Evolutionary conservation across 2,888 invertebrate species (phyloP), one percentile per base, ranked within the genome.

Genomic region (Aporophyla nigra): DNA sequence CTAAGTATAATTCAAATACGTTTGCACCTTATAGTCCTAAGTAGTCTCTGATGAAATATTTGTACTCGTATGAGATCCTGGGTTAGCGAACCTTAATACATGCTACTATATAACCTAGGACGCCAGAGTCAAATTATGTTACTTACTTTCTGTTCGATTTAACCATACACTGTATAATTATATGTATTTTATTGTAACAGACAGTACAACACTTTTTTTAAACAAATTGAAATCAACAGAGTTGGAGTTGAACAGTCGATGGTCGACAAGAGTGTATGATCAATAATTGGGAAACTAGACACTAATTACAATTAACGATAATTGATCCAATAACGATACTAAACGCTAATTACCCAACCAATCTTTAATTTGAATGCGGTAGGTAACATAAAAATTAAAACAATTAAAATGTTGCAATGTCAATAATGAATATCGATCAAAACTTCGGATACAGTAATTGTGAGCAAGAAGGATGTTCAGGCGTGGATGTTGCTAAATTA

Each of bases 391-490:
- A 46, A 40, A 59, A 79, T 33, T 33, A 2, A 53, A 67, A 56
- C n/a, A 43, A 53, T 53, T 49, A 56, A n/a, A 58, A 68, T 73
- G 63, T 63, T 84, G 80, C 53, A 69, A 71, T 56, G 19, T 46
- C 51, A 76, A 76, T 74, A 61, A 73, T 66, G 0, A 77, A 67
- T 63, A 56, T 76, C 56, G 49, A 82, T 85, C 63, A 82, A 68
- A 46, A 21, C 43, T 67, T 73, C 71, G 82, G 85, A 82, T 65
- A 76, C 85, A 85, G 61, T 85, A 82, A 85, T 82, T 69, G 61
- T 73, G 40, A 51, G 43, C 51, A 14, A 24, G 40, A 69, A 82
- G 83, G 82, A 85, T 76, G n/a, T 71, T 68, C 46, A 43, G 12
- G 49, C 19, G 49, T 67, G 67, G 54, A 84, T 74, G 19, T 82